Conservation (phyloP, 2,888 invertebrate genomes). For the Diplazon laetatorius region DNA sequence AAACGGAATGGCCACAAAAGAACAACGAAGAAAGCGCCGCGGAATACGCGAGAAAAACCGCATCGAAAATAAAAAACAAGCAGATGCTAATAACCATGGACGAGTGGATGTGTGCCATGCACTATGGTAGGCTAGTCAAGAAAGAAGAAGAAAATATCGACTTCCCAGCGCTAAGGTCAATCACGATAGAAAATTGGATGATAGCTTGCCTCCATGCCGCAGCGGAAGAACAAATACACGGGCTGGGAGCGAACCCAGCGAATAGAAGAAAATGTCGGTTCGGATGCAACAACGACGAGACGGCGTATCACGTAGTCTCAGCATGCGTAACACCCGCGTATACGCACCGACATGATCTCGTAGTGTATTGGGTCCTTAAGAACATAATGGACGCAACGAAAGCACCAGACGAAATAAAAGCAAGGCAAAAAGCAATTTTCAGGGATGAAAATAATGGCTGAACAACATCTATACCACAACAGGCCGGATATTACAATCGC, state of each 20-base stretch:
- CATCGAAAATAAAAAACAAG: constrained; percentile 39
- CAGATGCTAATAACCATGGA: constrained; percentile 1
- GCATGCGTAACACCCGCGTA: background rate
- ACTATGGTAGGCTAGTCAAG: too few relatives aligned
- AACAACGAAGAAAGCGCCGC: too few relatives aligned
- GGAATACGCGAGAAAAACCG: too few relatives aligned
- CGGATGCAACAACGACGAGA: background rate
- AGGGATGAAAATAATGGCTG: constrained; percentile 10
- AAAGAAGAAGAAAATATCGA: too few relatives aligned
- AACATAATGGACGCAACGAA: background rate
- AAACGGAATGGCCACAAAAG: too few relatives aligned
- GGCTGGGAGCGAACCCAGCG: background rate
- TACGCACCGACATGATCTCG: background rate
- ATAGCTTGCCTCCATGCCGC: background rate
- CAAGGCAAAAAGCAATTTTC: background rate
- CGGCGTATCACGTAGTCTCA: background rate
- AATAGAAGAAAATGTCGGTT: background rate
- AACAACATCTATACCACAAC: constrained; percentile 26
- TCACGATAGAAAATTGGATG: too few relatives aligned
- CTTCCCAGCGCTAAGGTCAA: too few relatives aligned
- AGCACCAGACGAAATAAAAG: background rate
- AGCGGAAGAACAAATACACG: background rate
- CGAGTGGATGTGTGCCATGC: too few relatives aligned
- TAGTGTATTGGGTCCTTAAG: background rate
- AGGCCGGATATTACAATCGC: constrained; percentile 37